Percentiles rank a stretch among this genome's conserved stretches.
phyloP scores from a whole-genome alignment of 2,888 invertebrate species.

The Parascotia fuliginaria region DNA sequence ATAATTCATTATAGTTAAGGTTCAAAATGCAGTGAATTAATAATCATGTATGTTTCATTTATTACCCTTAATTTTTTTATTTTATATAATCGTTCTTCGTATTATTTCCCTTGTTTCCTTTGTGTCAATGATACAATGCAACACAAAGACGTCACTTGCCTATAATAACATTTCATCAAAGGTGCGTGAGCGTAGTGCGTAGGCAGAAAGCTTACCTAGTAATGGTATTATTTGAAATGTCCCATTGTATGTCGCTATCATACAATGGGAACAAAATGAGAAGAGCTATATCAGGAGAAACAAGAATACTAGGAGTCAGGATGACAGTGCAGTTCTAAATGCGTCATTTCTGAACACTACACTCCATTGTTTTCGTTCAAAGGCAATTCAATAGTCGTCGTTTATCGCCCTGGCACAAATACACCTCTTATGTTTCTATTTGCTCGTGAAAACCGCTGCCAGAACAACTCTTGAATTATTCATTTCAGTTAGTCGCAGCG shows the following conservation, averaged over 20 bases:
- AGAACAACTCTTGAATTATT: conserved; percentile 42
- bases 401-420: conserved; percentile 37
- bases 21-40: no score
- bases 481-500: conserved; percentile 39
- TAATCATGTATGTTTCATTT: no score
- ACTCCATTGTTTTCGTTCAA: conserved; percentile 50
- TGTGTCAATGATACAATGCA: no score
- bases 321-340: conserved; percentile 44
- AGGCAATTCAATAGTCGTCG: conserved; percentile 43
- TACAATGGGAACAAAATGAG: conserved; percentile 30
- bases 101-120: no score
- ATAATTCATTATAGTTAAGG: no score
- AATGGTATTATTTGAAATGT: conserved; percentile 8
- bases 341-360: conserved; percentile 33
- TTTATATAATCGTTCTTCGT: no score
- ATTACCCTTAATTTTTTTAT: no score
- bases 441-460: conserved; percentile 28
- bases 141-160: no score
- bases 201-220: no score
- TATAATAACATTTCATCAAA: no score
- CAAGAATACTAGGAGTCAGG: conserved; percentile 37
- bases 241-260: conserved; percentile 13
- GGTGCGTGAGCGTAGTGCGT: no score
- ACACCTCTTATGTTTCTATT: conserved; percentile 43
- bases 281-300: conserved; percentile 27